Base-by-base conservation (phyloP, 2,797 vertebrate genomes). In the Melanotaenia maccullochi region DNA sequence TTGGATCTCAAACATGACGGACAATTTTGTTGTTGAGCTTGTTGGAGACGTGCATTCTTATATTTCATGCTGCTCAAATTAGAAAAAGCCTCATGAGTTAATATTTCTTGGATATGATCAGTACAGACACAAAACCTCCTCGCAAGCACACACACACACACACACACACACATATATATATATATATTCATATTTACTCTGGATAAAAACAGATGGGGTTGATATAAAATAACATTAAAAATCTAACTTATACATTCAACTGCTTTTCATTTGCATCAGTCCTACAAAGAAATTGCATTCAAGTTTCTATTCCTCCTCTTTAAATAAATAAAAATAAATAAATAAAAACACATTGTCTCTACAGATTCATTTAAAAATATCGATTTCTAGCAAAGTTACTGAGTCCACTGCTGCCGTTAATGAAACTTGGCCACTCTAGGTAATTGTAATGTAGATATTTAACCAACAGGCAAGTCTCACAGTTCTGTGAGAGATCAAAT, bases 351-450 rank as follows among this genome's bases (percentile, higher is more conserved):
- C 66, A 60, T 59, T 22, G 83, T 51, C 60, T 85, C 82, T 82
- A 72, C 59, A 35, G 71, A 59, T 55, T 7, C 6, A 44, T 78
- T 81, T 85, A 52, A 78, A 60, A 20, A 7, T 38, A 42, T 56
- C 40, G 28, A 60, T 38, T 22, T 60, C 35, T 13, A 9, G n/a
- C n/a, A 40, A 25, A 14, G 57, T n/a, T 35, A 24, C 14, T 12
- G 14, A 38, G 1, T 2, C 22, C 36, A 40, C 38, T 30, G 38
- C 58, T 60, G 9, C 16, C 49, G 22, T 51, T 51, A 28, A 20
- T 63, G n/a, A 35, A 64, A 54, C 13, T 52, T 59, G 5, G 54
- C 35, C 56, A 42, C 66, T 60, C 72, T 36, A 55, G 52, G 25
- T 52, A 59, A 59, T 70, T 42, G n/a, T 60, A 0, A 60, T 38